Conservation (phyloP, 2,888 invertebrate genomes). For the Cantharis nigra region DNA sequence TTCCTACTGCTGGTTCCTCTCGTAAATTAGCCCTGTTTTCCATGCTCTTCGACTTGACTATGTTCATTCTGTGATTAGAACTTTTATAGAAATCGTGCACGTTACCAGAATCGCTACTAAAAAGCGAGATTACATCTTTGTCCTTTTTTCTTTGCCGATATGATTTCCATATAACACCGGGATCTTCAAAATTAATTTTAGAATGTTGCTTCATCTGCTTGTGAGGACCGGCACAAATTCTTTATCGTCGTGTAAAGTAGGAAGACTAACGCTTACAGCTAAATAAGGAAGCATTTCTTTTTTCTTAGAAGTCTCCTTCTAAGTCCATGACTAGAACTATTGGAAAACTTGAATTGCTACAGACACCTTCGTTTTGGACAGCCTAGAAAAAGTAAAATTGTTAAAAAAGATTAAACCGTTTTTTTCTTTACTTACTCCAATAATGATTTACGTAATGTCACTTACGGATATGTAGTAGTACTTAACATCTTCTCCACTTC, state of each 20-base stretch:
- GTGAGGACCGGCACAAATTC: conserved; percentile 70
- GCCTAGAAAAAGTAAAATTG: conserved; percentile 38
- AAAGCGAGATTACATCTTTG: conserved; percentile 67
- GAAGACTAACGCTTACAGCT: conserved; percentile 60
- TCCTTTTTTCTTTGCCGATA: conserved; percentile 57
- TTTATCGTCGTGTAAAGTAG: conserved; percentile 86
- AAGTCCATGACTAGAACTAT: conserved; percentile 49
- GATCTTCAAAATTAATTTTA: conserved; percentile 72
- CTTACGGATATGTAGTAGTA: conserved; percentile 80
- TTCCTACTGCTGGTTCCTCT: conserved; percentile 48
- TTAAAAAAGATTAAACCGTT: neutral
- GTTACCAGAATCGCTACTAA: conserved; percentile 81
- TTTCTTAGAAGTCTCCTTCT: no score
- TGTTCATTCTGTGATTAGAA: conserved; percentile 56
- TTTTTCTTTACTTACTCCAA: conserved; percentile 62
- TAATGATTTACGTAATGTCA: conserved; percentile 88
- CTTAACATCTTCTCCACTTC: conserved; percentile 82
- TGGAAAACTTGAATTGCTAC: conserved; percentile 51
- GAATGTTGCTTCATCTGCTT: conserved; percentile 72
- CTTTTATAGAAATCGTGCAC: conserved; percentile 69
- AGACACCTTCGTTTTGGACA: conserved; percentile 48
- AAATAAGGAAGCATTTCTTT: conserved; percentile 50
- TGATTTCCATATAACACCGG: conserved; percentile 79
- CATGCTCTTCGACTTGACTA: conserved; percentile 67
- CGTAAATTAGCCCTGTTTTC: conserved; percentile 46